Conservation (phyloP, 1,140 invertebrate genomes). For the Calliopsis andreniformis region DNA sequence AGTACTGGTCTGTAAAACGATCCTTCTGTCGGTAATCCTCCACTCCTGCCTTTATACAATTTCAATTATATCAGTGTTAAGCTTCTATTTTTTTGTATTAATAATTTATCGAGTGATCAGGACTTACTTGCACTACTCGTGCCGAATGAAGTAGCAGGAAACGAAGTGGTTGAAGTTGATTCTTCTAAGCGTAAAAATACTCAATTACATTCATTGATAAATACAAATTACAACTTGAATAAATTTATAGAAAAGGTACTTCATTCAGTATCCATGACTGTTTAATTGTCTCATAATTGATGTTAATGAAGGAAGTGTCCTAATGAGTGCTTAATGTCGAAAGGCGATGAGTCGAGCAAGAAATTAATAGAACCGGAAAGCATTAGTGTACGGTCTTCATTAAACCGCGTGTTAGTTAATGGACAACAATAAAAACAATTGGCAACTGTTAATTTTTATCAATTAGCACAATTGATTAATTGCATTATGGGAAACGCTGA, state of each 20-base stretch:
- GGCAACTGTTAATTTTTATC: slow-evolving; percentile 49
- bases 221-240: no score
- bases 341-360: not conserved
- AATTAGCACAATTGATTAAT: slow-evolving; percentile 62
- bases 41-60: slow-evolving; percentile 28
- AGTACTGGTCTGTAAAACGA: slow-evolving; percentile 18
- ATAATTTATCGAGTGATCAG: not conserved
- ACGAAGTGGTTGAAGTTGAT: slow-evolving; percentile 1
- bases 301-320: no score
- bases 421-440: slow-evolving; percentile 27
- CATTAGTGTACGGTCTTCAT: not conserved
- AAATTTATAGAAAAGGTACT: no score
- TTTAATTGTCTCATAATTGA: no score
- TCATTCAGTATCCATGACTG: no score
- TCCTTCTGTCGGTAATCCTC: slow-evolving; percentile 17
- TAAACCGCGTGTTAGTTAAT: slow-evolving; percentile 38
- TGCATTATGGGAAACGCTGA: slow-evolving; percentile 47
- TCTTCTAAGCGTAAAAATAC: slow-evolving; percentile 44
- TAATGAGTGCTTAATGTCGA: no score
- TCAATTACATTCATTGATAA: no score
- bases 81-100: not conserved
- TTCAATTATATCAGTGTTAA: not conserved
- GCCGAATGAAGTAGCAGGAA: not conserved
- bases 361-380: slow-evolving; percentile 33
- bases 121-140: slow-evolving; percentile 27